Percentiles rank a stretch among this genome's conserved stretches.
Evolutionary conservation across 2,888 invertebrate species (phyloP).

Genomic region (Rosalia funebris): DNA sequence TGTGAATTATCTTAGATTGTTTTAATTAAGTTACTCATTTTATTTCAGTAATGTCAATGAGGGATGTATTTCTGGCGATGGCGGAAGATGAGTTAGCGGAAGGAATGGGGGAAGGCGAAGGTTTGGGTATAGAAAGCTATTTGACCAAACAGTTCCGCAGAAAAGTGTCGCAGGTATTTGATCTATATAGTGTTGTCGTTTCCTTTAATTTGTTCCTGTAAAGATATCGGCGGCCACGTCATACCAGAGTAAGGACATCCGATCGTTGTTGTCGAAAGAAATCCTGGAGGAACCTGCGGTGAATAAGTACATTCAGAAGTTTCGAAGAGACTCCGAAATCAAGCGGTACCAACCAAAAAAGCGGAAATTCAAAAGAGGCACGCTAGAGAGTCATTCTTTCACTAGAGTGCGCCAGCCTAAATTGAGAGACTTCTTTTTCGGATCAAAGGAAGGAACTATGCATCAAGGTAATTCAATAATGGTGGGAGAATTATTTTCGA

Average conservation of each 20-base stretch:
- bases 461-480: constrained; percentile 54
- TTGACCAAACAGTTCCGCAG: constrained; percentile 54
- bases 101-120: constrained; percentile 32
- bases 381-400: constrained; percentile 62
- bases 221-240: constrained; percentile 57
- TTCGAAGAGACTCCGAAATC: constrained; percentile 59
- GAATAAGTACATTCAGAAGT: constrained; percentile 56
- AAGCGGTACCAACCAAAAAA: constrained; percentile 47
- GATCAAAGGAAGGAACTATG: constrained; percentile 56
- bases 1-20: no score
- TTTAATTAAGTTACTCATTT: not conserved
- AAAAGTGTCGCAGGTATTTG: constrained; percentile 55
- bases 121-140: constrained; percentile 32
- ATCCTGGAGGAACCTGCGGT: constrained; percentile 34
- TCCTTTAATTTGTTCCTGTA: not conserved
- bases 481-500: not conserved
- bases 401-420: constrained; percentile 58
- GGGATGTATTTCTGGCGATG: constrained; percentile 31
- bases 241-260: constrained; percentile 52
- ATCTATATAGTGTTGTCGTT: no score
- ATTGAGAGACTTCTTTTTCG: constrained; percentile 59
- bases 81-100: constrained; percentile 41
- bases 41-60: constrained; percentile 24
- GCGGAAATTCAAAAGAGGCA: constrained; percentile 57
- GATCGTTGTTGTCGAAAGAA: constrained; percentile 29